A percentile compares a stretch with the other conserved stretches of the same genome.
Conservation (phyloP, 1,140 invertebrate genomes). For the Philotrypesis tridentata region DNA sequence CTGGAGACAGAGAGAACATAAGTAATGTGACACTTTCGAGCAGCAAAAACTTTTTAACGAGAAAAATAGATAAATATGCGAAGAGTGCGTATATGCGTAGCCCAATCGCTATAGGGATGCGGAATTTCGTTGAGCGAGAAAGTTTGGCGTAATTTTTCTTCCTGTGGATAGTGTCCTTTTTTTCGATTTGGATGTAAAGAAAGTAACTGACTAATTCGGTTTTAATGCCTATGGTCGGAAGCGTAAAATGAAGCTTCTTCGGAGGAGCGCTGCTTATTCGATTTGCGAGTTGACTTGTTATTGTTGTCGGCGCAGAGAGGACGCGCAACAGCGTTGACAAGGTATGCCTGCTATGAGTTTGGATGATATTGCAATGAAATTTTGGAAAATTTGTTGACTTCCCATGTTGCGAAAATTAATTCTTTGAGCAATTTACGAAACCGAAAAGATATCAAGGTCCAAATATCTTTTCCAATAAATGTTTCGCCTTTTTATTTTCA, state of each 20-base stretch:
- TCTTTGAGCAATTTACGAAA: no score
- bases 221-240: neutral
- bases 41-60: conserved; percentile 24
- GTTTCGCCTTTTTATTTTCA: no score
- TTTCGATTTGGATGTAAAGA: neutral
- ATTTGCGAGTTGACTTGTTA: no score
- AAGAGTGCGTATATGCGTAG: neutral
- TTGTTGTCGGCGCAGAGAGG: no score
- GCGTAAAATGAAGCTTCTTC: neutral
- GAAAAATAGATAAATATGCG: conserved; percentile 26
- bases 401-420: no score
- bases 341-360: no score
- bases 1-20: neutral
- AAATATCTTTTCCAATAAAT: no score
- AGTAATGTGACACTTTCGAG: conserved; percentile 13
- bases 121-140: neutral
- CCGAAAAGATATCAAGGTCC: no score
- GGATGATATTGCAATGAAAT: no score
- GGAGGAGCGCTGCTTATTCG: no score
- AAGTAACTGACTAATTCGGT: neutral
- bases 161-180: neutral
- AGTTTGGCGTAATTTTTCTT: neutral
- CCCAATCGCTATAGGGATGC: neutral
- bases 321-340: no score
- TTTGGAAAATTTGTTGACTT: no score